These are phyloP conservation scores for Xestoiulus laeticollis DNA, from an alignment of 2,888 invertebrate species.

Conservation along the genomic window DNA sequence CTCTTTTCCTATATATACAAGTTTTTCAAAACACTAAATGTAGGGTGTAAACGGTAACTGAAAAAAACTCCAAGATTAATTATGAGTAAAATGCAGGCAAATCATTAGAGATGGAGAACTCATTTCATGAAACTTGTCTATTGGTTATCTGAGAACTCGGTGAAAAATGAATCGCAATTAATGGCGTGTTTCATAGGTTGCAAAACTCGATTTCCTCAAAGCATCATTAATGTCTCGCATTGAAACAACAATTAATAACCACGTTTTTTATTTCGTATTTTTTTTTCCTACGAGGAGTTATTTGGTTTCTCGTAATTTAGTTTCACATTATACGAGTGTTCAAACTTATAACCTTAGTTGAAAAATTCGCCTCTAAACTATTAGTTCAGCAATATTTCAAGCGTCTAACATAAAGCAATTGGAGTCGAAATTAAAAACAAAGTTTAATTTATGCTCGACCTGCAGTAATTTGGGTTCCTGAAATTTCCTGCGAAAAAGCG, in stretches of 20 bases:
- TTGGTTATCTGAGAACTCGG: background rate
- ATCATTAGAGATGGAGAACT: background rate
- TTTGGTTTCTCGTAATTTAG: background rate
- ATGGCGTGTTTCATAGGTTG: background rate
- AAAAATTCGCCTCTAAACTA: background rate
- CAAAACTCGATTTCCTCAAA: background rate
- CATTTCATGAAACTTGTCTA: background rate
- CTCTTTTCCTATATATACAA: no score
- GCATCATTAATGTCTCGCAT: background rate
- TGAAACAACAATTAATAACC: background rate
- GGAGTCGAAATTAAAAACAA: background rate
- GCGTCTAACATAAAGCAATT: background rate
- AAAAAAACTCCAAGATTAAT: background rate
- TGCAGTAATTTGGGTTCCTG: background rate
- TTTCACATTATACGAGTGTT: background rate
- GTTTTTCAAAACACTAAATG: background rate
- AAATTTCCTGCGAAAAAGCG: background rate
- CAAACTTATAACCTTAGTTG: background rate
- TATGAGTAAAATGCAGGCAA: background rate
- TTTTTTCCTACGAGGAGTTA: background rate
- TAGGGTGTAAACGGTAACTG: background rate
- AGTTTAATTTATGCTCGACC: background rate
- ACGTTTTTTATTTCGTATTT: background rate
- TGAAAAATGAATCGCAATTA: background rate
- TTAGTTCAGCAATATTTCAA: background rate